Base-by-base conservation (phyloP, 2,113 vertebrate species). In the Corythornis vintsioides region DNA sequence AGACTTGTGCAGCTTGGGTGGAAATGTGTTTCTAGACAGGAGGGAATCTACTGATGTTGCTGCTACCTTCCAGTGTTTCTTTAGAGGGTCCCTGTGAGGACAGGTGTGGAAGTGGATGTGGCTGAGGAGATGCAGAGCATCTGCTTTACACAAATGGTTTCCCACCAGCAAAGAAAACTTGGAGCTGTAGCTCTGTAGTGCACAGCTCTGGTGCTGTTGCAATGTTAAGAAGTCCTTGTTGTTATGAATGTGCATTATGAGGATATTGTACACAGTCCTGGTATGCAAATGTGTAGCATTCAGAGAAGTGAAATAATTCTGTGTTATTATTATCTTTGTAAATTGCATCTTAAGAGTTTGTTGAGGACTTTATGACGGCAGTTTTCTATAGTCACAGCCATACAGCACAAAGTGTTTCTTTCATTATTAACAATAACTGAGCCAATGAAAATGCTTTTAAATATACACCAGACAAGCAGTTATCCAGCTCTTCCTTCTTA, bases 221-320 rank as follows among this genome's bases (percentile, higher is more conserved):
- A 96, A 94, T 97, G 96, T 97, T 97, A 97, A 97, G 97, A 98
- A 97, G 97, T 97, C 96, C 97, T 98, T 97, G 96, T 97, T 97
- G 93, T 97, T 97, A 96, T 98, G 97, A 98, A 97, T 97, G 97
- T 98, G 97, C 96, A 97, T 98, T 98, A 98, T 97, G 97, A 98
- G 96, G 97, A 97, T 94, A 98, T 98, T 98, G 98, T 98, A 98
- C 96, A 96, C 92, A 97, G 96, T 98, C 97, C 97, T 98, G 97
- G 96, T 98, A 98, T 98, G 97, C 97, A 98, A 98, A 98, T 98
- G 94, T 92, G 94, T 96, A 97, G 97, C 97, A 98, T 98, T 98
- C 97, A 98, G 96, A 98, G 97, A 98, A 97, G 97, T 98, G 97
- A 98, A 98, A 98, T 98, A 97, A 98, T 98, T 98, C 96, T 97